These are phyloP conservation scores for Scophthalmus maximus DNA, from an alignment of 2,113 vertebrate species.

Conservation along the genomic window DNA sequence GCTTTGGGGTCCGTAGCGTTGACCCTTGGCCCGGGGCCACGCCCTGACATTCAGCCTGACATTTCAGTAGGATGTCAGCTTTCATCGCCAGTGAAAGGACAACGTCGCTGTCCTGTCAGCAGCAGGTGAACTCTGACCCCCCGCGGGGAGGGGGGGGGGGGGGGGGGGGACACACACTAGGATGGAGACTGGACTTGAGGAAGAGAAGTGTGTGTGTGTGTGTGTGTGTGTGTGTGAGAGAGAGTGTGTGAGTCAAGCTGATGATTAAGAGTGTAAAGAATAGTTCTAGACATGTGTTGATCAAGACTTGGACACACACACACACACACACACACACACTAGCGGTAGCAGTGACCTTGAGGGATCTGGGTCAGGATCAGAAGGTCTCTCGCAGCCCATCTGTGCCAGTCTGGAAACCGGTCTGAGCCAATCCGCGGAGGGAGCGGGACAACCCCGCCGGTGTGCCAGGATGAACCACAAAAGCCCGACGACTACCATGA, in stretches of 20 bases:
- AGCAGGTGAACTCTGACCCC: slow-evolving; percentile 56
- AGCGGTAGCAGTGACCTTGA: slow-evolving; percentile 49
- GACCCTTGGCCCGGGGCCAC: slow-evolving; percentile 58
- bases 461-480: slow-evolving; percentile 8
- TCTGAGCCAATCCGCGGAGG: slow-evolving; percentile 11
- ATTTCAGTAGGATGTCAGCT: slow-evolving; percentile 72
- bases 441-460: slow-evolving; percentile 13
- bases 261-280: background rate
- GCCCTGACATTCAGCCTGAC: slow-evolving; percentile 77
- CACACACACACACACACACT: slow-evolving; percentile 1
- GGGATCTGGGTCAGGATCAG: slow-evolving; percentile 48
- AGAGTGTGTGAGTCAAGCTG: background rate
- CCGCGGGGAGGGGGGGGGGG: no score
- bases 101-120: slow-evolving; percentile 64
- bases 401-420: slow-evolving; percentile 39
- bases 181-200: background rate
- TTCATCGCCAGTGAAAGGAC: slow-evolving; percentile 64
- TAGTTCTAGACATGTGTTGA: slow-evolving; percentile 12
- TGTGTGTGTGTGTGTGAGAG: background rate
- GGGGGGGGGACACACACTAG: no score
- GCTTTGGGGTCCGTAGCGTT: slow-evolving; percentile 41
- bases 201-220: background rate
- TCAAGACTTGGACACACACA: background rate
- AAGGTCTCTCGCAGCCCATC: slow-evolving; percentile 52
- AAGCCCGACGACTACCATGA: background rate